Evolutionary conservation across 2,888 invertebrate species (phyloP).

Genomic region (Agrenia bidenticulata): DNA sequence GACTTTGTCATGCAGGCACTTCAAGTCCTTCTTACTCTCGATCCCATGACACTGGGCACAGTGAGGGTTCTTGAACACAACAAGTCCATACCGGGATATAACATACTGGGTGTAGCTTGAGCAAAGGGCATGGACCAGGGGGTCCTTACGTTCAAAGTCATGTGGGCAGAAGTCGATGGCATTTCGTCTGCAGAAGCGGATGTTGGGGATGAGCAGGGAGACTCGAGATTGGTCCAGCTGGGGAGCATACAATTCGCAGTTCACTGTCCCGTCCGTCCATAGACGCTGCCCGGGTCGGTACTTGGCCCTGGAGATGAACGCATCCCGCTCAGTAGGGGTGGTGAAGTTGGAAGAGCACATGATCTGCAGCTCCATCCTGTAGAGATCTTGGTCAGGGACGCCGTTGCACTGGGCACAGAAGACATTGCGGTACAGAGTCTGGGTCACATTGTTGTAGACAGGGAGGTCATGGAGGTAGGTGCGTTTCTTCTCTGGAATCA

Average conservation of each 20-base stretch:
- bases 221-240: not conserved
- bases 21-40: not conserved
- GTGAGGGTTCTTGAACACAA: slow-evolving; percentile 54
- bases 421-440: slow-evolving; percentile 53
- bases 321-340: slow-evolving; percentile 17
- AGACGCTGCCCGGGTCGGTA: no score
- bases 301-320: slow-evolving; percentile 21
- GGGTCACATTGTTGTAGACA: slow-evolving; percentile 46
- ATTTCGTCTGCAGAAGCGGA: slow-evolving; percentile 14
- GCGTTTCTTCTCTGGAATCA: not conserved
- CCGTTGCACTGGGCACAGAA: slow-evolving; percentile 54
- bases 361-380: slow-evolving; percentile 22
- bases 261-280: slow-evolving; percentile 12
- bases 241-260: slow-evolving; percentile 10
- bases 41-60: slow-evolving; percentile 52
- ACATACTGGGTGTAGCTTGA: slow-evolving; percentile 45
- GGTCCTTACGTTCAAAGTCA: no score
- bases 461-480: slow-evolving; percentile 53
- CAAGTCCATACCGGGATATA: slow-evolving; percentile 10
- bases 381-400: slow-evolving; percentile 29
- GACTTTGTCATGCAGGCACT: not conserved
- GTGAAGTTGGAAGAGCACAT: slow-evolving; percentile 27
- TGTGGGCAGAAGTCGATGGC: slow-evolving; percentile 33
- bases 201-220: not conserved
- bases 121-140: slow-evolving; percentile 35